Evolutionary conservation across 2,888 invertebrate genomes (phyloP).

Genomic region (Anorthoa munda): DNA sequence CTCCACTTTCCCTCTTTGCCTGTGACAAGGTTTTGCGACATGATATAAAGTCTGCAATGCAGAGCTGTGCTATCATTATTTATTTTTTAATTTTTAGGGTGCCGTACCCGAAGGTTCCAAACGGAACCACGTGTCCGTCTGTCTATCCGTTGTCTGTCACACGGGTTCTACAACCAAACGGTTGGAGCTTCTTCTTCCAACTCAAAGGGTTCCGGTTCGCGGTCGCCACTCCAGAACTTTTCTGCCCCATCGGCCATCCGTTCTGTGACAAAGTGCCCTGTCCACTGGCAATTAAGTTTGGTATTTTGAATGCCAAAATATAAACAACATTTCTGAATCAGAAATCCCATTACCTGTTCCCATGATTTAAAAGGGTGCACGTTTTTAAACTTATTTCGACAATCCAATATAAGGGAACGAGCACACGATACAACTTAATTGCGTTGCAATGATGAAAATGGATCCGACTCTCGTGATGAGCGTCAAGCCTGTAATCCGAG

Average conservation of each 20-base stretch:
- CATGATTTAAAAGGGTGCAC: conserved; percentile 31
- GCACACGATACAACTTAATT: conserved; percentile 39
- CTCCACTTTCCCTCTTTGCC: not conserved
- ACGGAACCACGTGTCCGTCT: no score
- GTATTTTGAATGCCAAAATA: not conserved
- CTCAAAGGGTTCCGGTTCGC: no score
- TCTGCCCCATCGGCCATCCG: no score
- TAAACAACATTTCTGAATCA: conserved; percentile 8
- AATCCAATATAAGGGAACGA: conserved; percentile 34
- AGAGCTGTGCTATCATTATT: not conserved
- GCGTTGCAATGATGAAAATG: conserved; percentile 39
- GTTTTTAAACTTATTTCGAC: conserved; percentile 47
- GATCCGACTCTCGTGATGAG: conserved; percentile 10
- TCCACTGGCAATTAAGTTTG: no score
- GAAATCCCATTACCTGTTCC: conserved; percentile 33
- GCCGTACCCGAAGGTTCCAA: no score
- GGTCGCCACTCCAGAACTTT: no score
- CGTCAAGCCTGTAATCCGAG: conserved; percentile 17
- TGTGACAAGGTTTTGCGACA: no score
- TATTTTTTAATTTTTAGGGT: not conserved
- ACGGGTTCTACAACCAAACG: no score
- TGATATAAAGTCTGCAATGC: not conserved
- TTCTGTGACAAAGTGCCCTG: no score
- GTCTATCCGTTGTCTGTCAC: no score
- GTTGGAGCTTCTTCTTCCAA: no score